phyloP scores from a whole-genome alignment of 2,797 vertebrate species.

The Malurus leucopterus region DNA sequence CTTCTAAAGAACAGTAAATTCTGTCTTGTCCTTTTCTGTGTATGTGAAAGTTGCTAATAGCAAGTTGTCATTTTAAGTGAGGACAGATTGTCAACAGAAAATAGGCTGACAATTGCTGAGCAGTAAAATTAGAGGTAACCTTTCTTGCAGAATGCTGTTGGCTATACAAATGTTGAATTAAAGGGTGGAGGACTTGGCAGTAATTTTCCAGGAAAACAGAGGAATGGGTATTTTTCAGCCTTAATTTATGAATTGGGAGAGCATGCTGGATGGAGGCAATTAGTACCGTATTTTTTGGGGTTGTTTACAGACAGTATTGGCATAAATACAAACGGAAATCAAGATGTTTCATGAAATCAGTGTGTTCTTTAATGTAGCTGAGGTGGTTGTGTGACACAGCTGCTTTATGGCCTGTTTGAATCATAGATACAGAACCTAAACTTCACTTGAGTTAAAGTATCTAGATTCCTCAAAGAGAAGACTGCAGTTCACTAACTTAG shows the following conservation, averaged over 20 bases:
- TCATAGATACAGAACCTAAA: background rate
- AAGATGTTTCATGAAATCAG: background rate
- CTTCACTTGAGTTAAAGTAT: background rate
- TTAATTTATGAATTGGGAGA: background rate
- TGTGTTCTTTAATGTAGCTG: background rate
- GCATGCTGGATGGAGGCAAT: background rate
- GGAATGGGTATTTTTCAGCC: background rate
- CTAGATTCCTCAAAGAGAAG: background rate
- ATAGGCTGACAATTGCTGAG: background rate
- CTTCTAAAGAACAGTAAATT: background rate
- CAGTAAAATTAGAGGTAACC: background rate
- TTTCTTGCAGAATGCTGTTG: background rate
- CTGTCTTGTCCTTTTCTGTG: background rate
- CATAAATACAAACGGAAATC: background rate
- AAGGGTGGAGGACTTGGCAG: background rate
- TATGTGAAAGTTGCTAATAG: background rate
- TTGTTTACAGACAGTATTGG: background rate
- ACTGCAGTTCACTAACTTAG: background rate
- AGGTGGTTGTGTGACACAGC: background rate
- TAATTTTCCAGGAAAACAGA: background rate
- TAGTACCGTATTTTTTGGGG: background rate
- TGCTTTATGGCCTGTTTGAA: background rate
- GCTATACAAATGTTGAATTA: background rate
- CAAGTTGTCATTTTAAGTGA: background rate
- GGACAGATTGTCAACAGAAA: background rate